These are phyloP conservation scores for Trematomus loennbergii DNA, from an alignment of 2,113 vertebrate genomes.

Conservation along the genomic window DNA sequence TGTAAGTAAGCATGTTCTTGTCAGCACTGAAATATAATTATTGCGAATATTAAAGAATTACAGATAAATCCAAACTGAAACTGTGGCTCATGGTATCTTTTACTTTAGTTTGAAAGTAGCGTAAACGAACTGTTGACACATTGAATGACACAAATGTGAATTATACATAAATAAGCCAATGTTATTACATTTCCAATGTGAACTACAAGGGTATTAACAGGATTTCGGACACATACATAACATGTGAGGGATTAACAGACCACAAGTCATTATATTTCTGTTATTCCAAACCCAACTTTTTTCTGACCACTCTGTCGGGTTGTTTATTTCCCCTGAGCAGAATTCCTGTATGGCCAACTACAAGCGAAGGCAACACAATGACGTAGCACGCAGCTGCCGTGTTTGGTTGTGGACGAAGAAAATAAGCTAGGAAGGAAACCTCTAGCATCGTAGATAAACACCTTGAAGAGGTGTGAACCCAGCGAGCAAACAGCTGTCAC, in stretches of 20 bases:
- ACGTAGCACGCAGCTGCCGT: constrained; percentile 57
- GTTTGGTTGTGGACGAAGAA: constrained; percentile 55
- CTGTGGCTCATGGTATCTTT: not conserved
- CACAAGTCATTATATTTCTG: not conserved
- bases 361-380: constrained; percentile 34
- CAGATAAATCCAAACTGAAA: not conserved
- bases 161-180: not conserved
- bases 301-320: not conserved
- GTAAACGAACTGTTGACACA: not conserved
- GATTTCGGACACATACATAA: not conserved
- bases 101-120: not conserved
- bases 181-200: not conserved
- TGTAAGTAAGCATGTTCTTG: not conserved
- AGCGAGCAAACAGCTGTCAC: constrained; percentile 33
- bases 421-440: constrained; percentile 41
- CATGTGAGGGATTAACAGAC: not conserved
- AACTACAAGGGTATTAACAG: accelerated
- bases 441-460: constrained; percentile 69
- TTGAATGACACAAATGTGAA: not conserved
- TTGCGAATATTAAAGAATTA: not conserved
- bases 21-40: not conserved
- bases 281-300: not conserved
- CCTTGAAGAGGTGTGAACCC: constrained; percentile 49
- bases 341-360: not conserved
- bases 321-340: accelerated